Base-by-base conservation (phyloP, 30 jellyfish, hydroid and myxozoan genomes). In the Turritopsis dohrnii region DNA sequence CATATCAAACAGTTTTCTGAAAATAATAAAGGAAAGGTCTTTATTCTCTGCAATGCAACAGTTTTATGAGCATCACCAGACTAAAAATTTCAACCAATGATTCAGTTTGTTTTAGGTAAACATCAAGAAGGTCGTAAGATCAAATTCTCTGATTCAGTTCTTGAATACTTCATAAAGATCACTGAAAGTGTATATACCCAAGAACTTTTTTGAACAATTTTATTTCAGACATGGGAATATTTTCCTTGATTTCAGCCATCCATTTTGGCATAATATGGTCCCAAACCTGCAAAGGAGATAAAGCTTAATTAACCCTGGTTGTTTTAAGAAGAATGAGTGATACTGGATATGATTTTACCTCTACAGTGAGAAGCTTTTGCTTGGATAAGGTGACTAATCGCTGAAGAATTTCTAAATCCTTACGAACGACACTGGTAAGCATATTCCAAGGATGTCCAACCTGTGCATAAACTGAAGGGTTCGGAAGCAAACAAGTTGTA, bases 361-460 rank as follows among this genome's bases (percentile, higher is more conserved):
- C 54, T 53, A 84, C 98, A 21, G 92, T 87, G 53, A 92, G 52
- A 1, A 92, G 84, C 13, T 90, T 95, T 24, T 75, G 80, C 75
- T 52, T 82, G n/a, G 74, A 86, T 23, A 92, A 82, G 7, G 86
- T 82, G 27, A 92, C 83, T 23, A 92, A 71, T 54, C 94, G 85
- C 81, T 92, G 96, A 69, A 92, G 53, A 21, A 95, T 90, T 84
- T 92, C 98, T 19, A 87, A 84, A 52, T 81, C 92, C 77, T 88
- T 91, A 26, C 96, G 84, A 31, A 79, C 93, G 29, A 81, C 87
- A 66, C 98, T 92, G 89, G 92, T 84, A 9, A 92, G 88, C 71
- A 93, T 79, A 24, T 89, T 85, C 96, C 96, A 92, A 23, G 96
- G 96, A 84, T 84, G 94, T 71, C 98, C 98, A 28, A 92, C 92